Base-by-base conservation (phyloP, 2,888 invertebrate genomes). In the Epirrhoe alternata region DNA sequence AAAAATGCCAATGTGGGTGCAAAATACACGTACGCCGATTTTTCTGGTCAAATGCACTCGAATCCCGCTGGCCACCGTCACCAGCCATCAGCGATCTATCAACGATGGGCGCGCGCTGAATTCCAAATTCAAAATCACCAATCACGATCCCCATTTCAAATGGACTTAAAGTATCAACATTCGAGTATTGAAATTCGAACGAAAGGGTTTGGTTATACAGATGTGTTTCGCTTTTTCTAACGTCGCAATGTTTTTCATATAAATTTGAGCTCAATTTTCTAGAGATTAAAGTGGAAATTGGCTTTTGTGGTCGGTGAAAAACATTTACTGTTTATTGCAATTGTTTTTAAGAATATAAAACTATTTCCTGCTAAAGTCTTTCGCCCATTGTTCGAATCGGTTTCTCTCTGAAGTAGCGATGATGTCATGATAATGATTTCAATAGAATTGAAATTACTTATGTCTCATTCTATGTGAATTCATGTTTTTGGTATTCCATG, bases 291-390 rank as follows among this genome's bases (percentile, higher is more conserved):
- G 78, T 77, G 14, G 30, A 52, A 30, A 77, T 80, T 84, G 12
- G 50, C 14, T 74, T 64, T 45, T 52, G 42, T 49, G 10, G 0
- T 70, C 5, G 14, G 66, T 76, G 66, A 72, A 72, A 76, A 73
- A 74, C 71, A 77, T 81, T 72, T 77, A 83, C 75, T 77, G 81
- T 88, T 88, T 86, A 87, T 85, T 82, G 86, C 86, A 83, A 86
- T 88, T 89, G 88, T 87, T 86, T 59, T 86, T 83, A 80, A 86
- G 87, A 87, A 88, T 89, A 89, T 88, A 84, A 58, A 89, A 90
- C 87, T 88, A 90, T 91, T 90, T 91, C 91, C 90, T 91, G 90
- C 86, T 86, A 86, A 86, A 82, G 78, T 86, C 85, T 88, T 87
- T 87, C 84, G 85, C 79, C 83, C 85, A 87, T 88, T 88, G 87